Evolutionary conservation across 2,113 vertebrate genomes (phyloP).

Genomic region (Acanthochromis polyacanthus): DNA sequence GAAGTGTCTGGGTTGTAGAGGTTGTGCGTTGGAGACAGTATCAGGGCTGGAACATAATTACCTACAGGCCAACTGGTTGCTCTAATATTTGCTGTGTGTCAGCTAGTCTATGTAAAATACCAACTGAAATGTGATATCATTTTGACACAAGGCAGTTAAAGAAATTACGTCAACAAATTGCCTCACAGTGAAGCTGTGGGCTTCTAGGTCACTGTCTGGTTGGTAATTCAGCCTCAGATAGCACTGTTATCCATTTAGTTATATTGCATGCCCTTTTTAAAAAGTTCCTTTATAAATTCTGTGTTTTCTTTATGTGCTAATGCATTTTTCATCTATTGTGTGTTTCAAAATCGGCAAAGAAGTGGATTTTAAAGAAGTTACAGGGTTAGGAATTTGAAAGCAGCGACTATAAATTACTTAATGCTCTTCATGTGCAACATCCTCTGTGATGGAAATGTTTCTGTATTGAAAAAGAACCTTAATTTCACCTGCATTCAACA

Average conservation of each 20-base stretch:
- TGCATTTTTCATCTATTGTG: not conserved
- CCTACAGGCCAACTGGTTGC: not conserved
- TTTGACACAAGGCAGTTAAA: not conserved
- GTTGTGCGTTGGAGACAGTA: not conserved
- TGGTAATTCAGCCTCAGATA: not conserved
- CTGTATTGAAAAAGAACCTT: not conserved
- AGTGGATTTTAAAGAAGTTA: not conserved
- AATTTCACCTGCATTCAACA: not conserved
- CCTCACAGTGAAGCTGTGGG: not conserved
- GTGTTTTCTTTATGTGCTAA: not conserved
- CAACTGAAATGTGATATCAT: not conserved
- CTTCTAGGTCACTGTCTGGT: not conserved
- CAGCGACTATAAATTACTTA: not conserved
- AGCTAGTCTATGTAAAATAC: not conserved
- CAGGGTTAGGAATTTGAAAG: not conserved
- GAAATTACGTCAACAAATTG: not conserved
- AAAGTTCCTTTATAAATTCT: not conserved
- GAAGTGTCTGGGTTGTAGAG: not conserved
- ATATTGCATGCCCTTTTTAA: not conserved
- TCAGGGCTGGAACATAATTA: not conserved
- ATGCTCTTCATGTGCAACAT: constrained; percentile 8
- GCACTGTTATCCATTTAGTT: not conserved
- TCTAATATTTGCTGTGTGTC: not conserved
- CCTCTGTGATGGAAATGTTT: not conserved
- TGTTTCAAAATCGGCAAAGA: not conserved